These are phyloP conservation scores for Lithophane leautieri DNA, from an alignment of 2,888 invertebrate genomes.

Conservation along the genomic window DNA sequence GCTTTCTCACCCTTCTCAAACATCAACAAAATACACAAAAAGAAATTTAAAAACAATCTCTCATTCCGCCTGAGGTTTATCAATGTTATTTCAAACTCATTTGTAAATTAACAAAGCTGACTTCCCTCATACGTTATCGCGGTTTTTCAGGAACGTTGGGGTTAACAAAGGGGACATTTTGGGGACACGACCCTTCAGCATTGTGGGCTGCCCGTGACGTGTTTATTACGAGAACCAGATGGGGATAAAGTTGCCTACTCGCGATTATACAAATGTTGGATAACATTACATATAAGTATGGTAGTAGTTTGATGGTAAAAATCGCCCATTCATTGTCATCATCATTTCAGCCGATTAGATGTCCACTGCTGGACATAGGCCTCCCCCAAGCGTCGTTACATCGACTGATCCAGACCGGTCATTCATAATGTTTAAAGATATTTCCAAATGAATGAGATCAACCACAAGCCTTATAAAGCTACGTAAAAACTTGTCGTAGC, in stretches of 20 bases:
- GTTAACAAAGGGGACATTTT: conserved; percentile 54
- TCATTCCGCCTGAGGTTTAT: conserved; percentile 20
- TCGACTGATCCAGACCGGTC: too few relatives aligned
- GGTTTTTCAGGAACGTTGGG: conserved; percentile 68
- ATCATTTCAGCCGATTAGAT: too few relatives aligned
- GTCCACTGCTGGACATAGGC: too few relatives aligned
- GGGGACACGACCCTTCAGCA: conserved; percentile 27
- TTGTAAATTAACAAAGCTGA: conserved; percentile 56
- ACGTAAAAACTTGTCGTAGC: conserved; percentile 3
- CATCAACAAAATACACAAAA: conserved; percentile 3
- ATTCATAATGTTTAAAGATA: neutral
- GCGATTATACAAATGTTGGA: neutral
- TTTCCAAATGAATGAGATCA: neutral
- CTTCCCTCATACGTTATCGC: conserved; percentile 58
- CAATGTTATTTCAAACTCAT: conserved; percentile 51
- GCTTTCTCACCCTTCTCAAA: neutral
- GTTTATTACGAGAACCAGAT: conserved; percentile 44
- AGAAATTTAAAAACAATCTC: conserved; percentile 13
- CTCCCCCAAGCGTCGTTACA: too few relatives aligned
- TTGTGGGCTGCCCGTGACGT: conserved; percentile 47
- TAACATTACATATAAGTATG: neutral
- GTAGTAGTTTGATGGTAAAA: too few relatives aligned
- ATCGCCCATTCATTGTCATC: too few relatives aligned
- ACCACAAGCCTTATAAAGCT: neutral
- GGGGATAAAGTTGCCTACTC: neutral